These are phyloP conservation scores for Urophycis tenuis DNA, from an alignment of 2,797 vertebrate genomes.

Conservation along the genomic window DNA sequence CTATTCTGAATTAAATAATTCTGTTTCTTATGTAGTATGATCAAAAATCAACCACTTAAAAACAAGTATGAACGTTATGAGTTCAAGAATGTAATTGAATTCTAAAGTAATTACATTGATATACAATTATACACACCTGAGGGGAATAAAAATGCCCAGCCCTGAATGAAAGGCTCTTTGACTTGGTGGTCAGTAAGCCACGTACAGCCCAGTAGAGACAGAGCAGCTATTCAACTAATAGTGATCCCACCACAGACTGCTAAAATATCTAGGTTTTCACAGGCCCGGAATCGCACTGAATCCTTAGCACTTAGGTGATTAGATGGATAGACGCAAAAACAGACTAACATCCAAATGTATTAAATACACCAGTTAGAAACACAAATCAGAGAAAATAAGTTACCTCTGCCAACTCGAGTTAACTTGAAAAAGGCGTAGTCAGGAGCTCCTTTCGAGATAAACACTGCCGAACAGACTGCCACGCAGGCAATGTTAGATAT, in stretches of 20 bases:
- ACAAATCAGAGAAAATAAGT: too few species aligned
- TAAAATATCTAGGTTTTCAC: neutral
- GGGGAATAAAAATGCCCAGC: neutral
- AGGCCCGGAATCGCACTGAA: neutral
- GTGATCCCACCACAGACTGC: too few species aligned
- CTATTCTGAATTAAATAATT: too few species aligned
- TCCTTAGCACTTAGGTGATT: neutral
- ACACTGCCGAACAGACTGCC: neutral
- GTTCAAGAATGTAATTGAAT: neutral
- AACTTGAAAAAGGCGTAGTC: neutral
- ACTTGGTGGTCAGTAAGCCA: slow-evolving; percentile 30
- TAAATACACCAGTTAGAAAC: neutral
- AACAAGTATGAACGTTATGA: neutral
- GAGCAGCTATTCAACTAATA: slow-evolving; percentile 15
- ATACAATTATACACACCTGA: neutral
- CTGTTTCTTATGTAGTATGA: neutral
- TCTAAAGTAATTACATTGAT: neutral
- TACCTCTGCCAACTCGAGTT: neutral
- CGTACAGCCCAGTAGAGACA: slow-evolving; percentile 22
- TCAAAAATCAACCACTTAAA: neutral
- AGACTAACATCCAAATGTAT: neutral
- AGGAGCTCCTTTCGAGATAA: neutral
- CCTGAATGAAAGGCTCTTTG: slow-evolving; percentile 48
- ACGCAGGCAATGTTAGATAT: neutral
- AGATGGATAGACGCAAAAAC: too few species aligned